These are phyloP conservation scores for Heliconius eleuchia DNA, from an alignment of 1,140 invertebrate species.

Conservation along the genomic window DNA sequence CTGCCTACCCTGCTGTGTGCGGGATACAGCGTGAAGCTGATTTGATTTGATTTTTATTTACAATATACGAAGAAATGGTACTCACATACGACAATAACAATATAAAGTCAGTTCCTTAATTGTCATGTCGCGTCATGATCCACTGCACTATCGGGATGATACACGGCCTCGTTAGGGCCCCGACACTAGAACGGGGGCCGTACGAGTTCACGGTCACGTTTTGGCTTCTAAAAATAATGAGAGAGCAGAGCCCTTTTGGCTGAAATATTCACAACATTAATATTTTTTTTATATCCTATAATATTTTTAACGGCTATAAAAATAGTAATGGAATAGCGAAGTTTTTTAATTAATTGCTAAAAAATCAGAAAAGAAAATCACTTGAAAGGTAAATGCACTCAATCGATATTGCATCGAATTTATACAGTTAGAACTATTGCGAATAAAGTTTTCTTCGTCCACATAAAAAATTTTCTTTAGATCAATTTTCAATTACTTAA, in stretches of 20 bases:
- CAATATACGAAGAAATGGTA: not conserved
- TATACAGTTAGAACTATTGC: not conserved
- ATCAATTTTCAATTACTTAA: not conserved
- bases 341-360: not conserved
- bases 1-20: no score
- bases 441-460: not conserved
- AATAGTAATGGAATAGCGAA: not conserved
- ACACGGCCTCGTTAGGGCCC: slow-evolving; percentile 7
- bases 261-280: not conserved
- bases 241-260: not conserved
- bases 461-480: no score
- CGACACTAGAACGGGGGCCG: not conserved
- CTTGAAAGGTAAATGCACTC: not conserved
- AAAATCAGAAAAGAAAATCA: not conserved
- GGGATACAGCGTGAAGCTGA: no score
- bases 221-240: slow-evolving; percentile 6
- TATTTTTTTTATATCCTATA: no score
- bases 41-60: no score
- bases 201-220: slow-evolving; percentile 5
- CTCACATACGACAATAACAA: not conserved
- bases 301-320: no score
- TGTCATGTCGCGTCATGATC: not conserved
- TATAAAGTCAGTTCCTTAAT: not conserved
- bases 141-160: slow-evolving; percentile 4
- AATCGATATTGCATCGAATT: not conserved